Evolutionary conservation across 37 sponge, comb jelly and placozoan genomes (phyloP), one percentile per base, ranked within the genome.

Genomic region (Ephydatia muelleri): DNA sequence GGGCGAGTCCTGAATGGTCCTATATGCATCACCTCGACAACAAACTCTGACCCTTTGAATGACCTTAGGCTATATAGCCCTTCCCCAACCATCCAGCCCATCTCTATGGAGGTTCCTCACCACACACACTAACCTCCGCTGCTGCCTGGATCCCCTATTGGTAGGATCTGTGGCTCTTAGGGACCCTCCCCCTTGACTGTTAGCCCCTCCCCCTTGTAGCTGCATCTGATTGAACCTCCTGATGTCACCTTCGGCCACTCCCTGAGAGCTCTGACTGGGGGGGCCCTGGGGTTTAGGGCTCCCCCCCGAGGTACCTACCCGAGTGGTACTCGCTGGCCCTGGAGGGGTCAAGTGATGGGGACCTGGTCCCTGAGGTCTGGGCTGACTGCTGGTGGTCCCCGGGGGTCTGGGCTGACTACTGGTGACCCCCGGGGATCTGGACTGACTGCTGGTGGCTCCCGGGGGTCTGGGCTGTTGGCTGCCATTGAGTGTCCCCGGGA

Each of bases 161-260:
- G 30, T 5, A 33, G 6, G 6, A 5, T 6, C 35, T 14, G 23
- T 37, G 6, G 34, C 74, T 23, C 21, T 28, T 28, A 28, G n/a
- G n/a, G n/a, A n/a, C n/a, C n/a, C n/a, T n/a, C n/a, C n/a, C n/a
- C n/a, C n/a, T n/a, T 3, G 74, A 37, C 34, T 5, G 74, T 37
- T 28, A 36, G 36, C 76, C 35, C 22, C 82, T 21, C 57, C 48
- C 21, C n/a, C 28, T 33, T 47, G 49, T 22, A 84, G 68, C 49
- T 84, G 69, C 69, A 77, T 40, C 23, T 84, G 77, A 25, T 40
- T 67, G 77, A 84, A 30, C 38, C 85, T 76, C 85, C 68, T 29
- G 21, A 84, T 36, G 22, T 76, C 76, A 21, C 2, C 37, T 39
- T 76, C 76, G 21, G 76, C 35, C 40, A 37, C 22, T 35, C 26